Evolutionary conservation across 2,888 invertebrate species (phyloP).

Genomic region (Cheilosia grossa): DNA sequence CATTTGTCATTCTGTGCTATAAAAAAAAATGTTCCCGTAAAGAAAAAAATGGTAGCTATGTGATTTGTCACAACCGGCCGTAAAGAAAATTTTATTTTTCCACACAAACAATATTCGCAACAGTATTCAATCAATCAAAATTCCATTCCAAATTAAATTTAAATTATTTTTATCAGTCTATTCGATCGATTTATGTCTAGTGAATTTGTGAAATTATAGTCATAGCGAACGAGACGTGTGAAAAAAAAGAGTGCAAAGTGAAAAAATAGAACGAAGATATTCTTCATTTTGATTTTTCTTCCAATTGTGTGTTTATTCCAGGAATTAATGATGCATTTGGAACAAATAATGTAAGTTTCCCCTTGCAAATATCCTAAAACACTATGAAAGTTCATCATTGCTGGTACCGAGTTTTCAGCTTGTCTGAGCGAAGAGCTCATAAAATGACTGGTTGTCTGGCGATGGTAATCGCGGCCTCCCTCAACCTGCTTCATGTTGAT

Average conservation of each 20-base stretch:
- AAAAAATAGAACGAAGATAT: conserved; percentile 40
- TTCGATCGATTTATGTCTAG: conserved; percentile 13
- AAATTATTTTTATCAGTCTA: not conserved
- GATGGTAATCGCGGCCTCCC: conserved; percentile 60
- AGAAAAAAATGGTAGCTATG: conserved; percentile 74
- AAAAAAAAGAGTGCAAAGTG: conserved; percentile 37
- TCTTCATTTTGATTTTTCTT: conserved; percentile 61
- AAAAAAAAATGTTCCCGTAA: conserved; percentile 40
- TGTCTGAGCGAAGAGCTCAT: conserved; percentile 48
- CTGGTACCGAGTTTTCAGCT: conserved; percentile 25
- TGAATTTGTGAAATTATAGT: conserved; percentile 37
- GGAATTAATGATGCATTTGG: conserved; percentile 73
- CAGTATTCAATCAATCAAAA: conserved; percentile 9
- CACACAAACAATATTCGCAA: conserved; percentile 14
- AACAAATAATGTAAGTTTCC: conserved; percentile 76
- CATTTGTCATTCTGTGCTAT: conserved; percentile 66
- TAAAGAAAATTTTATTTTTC: conserved; percentile 49
- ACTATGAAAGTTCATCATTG: conserved; percentile 52
- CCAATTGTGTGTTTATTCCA: conserved; percentile 51
- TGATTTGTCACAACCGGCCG: conserved; percentile 74
- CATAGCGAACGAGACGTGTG: conserved; percentile 33
- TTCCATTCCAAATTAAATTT: not conserved
- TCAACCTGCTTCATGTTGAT: conserved; percentile 65
- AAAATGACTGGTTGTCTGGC: conserved; percentile 43
- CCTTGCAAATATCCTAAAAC: conserved; percentile 25